Evolutionary conservation across 2,888 invertebrate species (phyloP), one percentile per base, ranked within the genome.

Genomic region (Tinea semifulvella): DNA sequence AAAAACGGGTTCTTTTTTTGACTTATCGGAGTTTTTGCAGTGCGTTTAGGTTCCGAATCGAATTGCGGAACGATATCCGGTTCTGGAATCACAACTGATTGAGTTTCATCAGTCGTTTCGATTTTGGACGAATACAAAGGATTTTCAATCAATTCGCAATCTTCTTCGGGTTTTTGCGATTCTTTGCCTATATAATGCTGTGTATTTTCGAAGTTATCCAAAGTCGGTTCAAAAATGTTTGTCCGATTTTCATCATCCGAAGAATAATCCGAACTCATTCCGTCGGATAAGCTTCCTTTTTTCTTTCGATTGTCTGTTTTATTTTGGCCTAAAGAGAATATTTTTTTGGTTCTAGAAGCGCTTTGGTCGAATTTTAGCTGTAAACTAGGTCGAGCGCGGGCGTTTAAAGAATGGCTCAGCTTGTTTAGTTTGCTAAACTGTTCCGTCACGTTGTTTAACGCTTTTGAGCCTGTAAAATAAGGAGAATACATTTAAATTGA

Each of bases 341-440:
- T 83, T 52, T 77, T 77, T 56, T 76, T 67, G 17, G 79, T 64
- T 43, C 65, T 60, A 0, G 80, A 70, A 16, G 77, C 62, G 49
- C 71, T 56, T 46, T 74, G 73, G 56, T 77, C 82, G 52, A 77
- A 71, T 50, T 74, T 75, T n/a, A 84, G 68, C 52, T 80, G 80
- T 1, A 80, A 68, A 60, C 80, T 60, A 52, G 81, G 62, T 47
- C 85, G 68, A 54, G 86, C 56, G 68, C 85, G 66, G 0, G 85
- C 79, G 55, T 86, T 86, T 38, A 89, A 80, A 17, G 84, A 85
- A 53, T 85, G 85, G 46, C 88, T 83, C 26, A 91, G 74, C 56
- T 88, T 88, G 62, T 91, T 91, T 27, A 94, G 68, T 65, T 92
- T 93, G 47, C 91, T 92, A 68, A 95, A 91, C 61, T 94, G 93